phyloP scores from a whole-genome alignment of 2,888 invertebrate genomes.

The Camponotus fellah region DNA sequence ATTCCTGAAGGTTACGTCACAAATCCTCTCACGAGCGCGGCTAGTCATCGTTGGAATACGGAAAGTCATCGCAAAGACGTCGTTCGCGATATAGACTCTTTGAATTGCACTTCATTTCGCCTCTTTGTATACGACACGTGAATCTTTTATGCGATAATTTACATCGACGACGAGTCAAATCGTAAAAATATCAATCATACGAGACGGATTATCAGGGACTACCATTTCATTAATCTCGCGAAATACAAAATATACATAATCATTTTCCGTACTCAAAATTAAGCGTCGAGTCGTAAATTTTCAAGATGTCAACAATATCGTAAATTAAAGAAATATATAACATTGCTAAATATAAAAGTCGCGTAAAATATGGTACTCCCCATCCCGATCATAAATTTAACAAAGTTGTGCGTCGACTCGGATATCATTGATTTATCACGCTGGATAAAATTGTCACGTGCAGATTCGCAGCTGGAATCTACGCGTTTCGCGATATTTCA shows the following conservation, averaged over 20 bases:
- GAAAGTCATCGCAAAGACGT: not conserved
- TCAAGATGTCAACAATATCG: not conserved
- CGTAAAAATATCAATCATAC: not conserved
- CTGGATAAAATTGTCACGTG: slow-evolving; percentile 29
- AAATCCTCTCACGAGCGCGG: slow-evolving; percentile 37
- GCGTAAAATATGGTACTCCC: not conserved
- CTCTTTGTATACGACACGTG: not conserved
- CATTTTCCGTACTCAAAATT: not conserved
- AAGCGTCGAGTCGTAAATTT: not conserved
- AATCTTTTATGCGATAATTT: not conserved
- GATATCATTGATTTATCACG: slow-evolving; percentile 33
- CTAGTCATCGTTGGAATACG: slow-evolving; percentile 29
- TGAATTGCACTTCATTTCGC: not conserved
- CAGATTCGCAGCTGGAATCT: slow-evolving; percentile 1
- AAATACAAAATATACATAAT: not conserved
- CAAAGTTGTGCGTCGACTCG: not conserved
- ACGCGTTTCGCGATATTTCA: not conserved
- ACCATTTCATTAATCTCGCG: not conserved
- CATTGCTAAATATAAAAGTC: not conserved
- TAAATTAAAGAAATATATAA: not conserved
- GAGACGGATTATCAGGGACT: not conserved
- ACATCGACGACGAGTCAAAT: not conserved
- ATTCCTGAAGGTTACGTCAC: slow-evolving; percentile 67
- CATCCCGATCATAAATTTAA: slow-evolving; percentile 17
- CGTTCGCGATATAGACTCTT: not conserved